Evolutionary conservation across 2,113 vertebrate species (phyloP), one percentile per base, ranked within the genome.

Genomic region (Dipodomys spectabilis): DNA sequence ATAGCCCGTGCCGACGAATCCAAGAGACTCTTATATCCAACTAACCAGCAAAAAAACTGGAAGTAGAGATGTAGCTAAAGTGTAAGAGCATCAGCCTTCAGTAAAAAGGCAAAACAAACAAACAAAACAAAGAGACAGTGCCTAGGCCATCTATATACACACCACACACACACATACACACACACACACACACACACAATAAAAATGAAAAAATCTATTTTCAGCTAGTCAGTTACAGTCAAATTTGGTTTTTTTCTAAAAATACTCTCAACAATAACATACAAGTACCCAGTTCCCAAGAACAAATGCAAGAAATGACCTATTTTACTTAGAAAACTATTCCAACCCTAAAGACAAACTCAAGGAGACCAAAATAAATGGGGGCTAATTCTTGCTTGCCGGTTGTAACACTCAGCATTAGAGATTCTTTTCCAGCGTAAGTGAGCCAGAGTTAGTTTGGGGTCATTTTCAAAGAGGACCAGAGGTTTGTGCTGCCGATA

Each of bases 381-480:
- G 22, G 5, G 7, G 1, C 30, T 39, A 28, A 5, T 49, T 30
- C 4, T 11, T 69, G 28, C n/a, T 77, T 64, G 88, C 71, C 13
- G 6, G 35, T 49, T 86, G 0, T 7, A 82, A 78, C 44, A 68
- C 39, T 20, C 28, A 84, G 4, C n/a, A 75, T 19, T 53, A 1
- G 30, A 90, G 78, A 88, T 95, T 88, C 20, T 32, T 94, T 86
- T 77, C 69, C 60, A 74, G 60, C n/a, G 7, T 64, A 85, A 62
- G 8, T n/a, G 39, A 92, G 6, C 49, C 74, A 88, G 65, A 85
- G 30, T 89, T 91, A 35, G 28, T 64, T 94, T 94, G 3, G 6
- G 19, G 27, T 88, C 57, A 57, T 95, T 79, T 71, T 11, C 35
- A 60, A 60, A 53, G 23, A 27, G 15, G 45, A 71, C 22, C 45